A percentile compares a stretch with the other conserved stretches of the same genome.
Conservation (phyloP, 23 tunicate species). For the Phallusia fumigata region DNA sequence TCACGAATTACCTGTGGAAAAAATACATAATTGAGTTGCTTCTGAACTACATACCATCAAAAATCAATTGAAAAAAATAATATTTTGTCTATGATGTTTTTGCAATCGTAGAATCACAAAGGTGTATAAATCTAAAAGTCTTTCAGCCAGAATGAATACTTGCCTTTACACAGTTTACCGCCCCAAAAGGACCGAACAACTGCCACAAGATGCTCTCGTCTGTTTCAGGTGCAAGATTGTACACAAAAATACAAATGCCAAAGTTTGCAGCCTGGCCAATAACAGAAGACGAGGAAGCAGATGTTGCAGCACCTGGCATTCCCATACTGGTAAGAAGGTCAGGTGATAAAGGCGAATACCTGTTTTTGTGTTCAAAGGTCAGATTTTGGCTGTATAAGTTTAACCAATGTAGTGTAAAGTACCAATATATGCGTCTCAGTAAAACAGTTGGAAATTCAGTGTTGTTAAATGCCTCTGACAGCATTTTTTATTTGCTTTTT, state of each 20-base stretch:
- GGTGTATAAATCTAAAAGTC: no score
- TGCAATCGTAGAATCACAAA: no score
- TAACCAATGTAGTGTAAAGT: not conserved
- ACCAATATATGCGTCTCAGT: no score
- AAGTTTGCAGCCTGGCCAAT: slow-evolving; percentile 42
- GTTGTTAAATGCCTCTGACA: no score
- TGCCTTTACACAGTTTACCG: slow-evolving; percentile 91
- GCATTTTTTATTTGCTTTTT: no score
- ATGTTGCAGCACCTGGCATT: slow-evolving; percentile 40
- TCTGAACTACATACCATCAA: no score
- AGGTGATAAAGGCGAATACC: slow-evolving; percentile 75
- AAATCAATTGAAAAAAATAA: no score
- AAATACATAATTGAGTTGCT: not conserved
- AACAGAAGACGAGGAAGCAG: slow-evolving; percentile 35
- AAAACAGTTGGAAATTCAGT: no score
- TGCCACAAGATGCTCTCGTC: slow-evolving; percentile 92
- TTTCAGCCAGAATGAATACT: not conserved
- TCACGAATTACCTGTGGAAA: slow-evolving; percentile 65
- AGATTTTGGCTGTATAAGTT: not conserved
- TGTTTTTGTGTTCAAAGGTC: not conserved
- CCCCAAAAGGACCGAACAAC: slow-evolving; percentile 96
- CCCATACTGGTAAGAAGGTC: slow-evolving; percentile 65
- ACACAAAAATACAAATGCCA: slow-evolving; percentile 93
- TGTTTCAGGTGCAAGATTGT: slow-evolving; percentile 89
- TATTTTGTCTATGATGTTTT: no score